Evolutionary conservation across 1,140 invertebrate species (phyloP), one percentile per base, ranked within the genome.

Genomic region (Monochamus saltuarius): DNA sequence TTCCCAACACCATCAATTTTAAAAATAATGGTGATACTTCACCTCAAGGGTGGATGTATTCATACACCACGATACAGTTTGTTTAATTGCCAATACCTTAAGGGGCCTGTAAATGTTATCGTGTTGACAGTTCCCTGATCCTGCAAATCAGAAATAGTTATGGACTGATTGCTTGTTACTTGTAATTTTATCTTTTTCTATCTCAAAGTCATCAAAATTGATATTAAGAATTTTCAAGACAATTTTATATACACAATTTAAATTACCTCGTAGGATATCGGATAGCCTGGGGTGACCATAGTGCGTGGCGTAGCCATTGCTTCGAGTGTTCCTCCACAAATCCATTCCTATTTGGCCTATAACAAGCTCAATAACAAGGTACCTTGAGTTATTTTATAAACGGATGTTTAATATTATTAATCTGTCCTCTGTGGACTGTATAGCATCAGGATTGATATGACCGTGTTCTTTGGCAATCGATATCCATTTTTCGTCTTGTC

Each of bases 281-380:
- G 88, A 77, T 85, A 94, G 10, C 85, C 84, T 0, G 93, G 93
- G 52, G 90, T 93, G 16, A 78, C 75, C 29, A 95, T 80, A 19
- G 77, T 72, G 29, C 86, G 83, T 8, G 70, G 61, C 0, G 72
- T 74, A 0, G 73, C 66, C 0, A 78, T 84, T 4, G 83, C 87
- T 42, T 75, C 61, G 46, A 88, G 86, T 9, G 80, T 73, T 17
- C 87, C 90, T 19, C 92, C 93, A 78, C 93, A 95, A 59, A 84
- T 82, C 13, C 76, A 70, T 34, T 75, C 69, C 80, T 86, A 88
- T 4, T 61, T 49, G 10, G 81, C 82, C 83, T 85, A 73, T 56
- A 74, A n/a, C n/a, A n/a, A n/a, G n/a, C n/a, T n/a, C n/a, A n/a
- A n/a, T n/a, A n/a, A n/a, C n/a, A n/a, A n/a, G n/a, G n/a, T n/a